Percentiles rank a stretch among this genome's conserved stretches.
Evolutionary conservation across 2,888 invertebrate species (phyloP).

Genomic region (Megaustenia siamemsis): DNA sequence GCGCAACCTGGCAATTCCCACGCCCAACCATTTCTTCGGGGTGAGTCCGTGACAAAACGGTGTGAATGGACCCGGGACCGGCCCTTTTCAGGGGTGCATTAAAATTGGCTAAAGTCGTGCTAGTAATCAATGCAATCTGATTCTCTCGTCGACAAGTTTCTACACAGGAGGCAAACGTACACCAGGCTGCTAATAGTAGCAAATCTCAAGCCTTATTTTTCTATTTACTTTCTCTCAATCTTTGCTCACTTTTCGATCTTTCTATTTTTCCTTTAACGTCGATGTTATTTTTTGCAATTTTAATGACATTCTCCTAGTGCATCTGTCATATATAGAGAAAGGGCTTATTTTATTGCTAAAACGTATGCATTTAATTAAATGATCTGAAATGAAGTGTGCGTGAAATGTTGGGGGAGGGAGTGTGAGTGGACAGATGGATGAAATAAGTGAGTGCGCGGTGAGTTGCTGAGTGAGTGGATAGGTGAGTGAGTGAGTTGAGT

Average conservation of each 20-base stretch:
- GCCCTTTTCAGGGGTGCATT: slow-evolving; percentile 50
- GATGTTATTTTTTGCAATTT: background rate
- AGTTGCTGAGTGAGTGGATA: background rate
- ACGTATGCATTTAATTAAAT: too few species aligned
- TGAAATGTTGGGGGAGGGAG: too few species aligned
- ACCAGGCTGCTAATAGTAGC: slow-evolving; percentile 35
- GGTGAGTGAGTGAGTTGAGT: too few species aligned
- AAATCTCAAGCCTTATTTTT: slow-evolving; percentile 3
- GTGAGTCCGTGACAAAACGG: slow-evolving; percentile 49
- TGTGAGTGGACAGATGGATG: too few species aligned
- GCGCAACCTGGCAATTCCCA: slow-evolving; percentile 50
- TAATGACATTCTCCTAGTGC: background rate
- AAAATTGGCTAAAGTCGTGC: slow-evolving; percentile 53
- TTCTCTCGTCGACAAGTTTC: slow-evolving; percentile 25
- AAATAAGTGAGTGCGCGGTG: too few species aligned
- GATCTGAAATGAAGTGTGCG: too few species aligned
- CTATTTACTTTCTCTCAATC: slow-evolving; percentile 24
- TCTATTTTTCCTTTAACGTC: background rate
- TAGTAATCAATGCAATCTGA: slow-evolving; percentile 36
- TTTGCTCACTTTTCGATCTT: background rate
- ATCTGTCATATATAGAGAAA: too few species aligned
- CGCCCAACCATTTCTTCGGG: slow-evolving; percentile 51
- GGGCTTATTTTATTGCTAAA: too few species aligned
- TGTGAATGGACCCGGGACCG: slow-evolving; percentile 34
- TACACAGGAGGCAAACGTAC: slow-evolving; percentile 28